These are phyloP conservation scores for Lithophane semibrunnea DNA, from an alignment of 2,888 invertebrate species.

Conservation along the genomic window DNA sequence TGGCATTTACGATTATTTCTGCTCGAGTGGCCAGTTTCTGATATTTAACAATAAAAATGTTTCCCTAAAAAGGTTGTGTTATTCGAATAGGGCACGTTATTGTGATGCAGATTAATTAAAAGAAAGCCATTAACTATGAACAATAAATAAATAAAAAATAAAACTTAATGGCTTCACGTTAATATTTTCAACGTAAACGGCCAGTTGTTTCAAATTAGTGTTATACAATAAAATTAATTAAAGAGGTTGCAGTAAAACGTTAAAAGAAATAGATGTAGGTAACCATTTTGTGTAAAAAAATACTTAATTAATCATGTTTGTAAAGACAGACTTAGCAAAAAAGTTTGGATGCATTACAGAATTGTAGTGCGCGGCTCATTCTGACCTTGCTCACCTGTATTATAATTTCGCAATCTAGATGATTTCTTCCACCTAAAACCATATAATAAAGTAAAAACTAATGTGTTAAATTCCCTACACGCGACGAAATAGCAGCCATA, in stretches of 20 bases:
- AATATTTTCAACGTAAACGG: background rate
- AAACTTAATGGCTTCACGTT: background rate
- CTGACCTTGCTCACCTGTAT: no score
- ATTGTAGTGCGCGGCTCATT: background rate
- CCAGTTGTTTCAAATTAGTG: background rate
- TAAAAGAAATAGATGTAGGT: background rate
- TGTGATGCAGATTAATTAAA: no score
- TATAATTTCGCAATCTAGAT: background rate
- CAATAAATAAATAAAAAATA: background rate
- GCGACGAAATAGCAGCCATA: slow-evolving; percentile 50
- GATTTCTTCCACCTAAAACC: background rate
- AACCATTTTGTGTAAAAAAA: background rate
- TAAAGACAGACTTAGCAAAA: background rate
- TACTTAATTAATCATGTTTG: background rate
- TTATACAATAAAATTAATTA: background rate
- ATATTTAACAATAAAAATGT: no score
- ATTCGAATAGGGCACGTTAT: no score
- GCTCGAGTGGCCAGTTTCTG: background rate
- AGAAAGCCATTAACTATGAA: background rate
- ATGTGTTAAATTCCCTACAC: slow-evolving; percentile 25
- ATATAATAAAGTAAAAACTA: slow-evolving; percentile 9
- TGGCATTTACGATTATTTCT: background rate
- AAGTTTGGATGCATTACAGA: no score
- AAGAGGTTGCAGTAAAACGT: slow-evolving; percentile 2
- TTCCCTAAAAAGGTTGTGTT: background rate